Conservation (phyloP, 2,888 invertebrate genomes). For the Leptura quadrifasciata region DNA sequence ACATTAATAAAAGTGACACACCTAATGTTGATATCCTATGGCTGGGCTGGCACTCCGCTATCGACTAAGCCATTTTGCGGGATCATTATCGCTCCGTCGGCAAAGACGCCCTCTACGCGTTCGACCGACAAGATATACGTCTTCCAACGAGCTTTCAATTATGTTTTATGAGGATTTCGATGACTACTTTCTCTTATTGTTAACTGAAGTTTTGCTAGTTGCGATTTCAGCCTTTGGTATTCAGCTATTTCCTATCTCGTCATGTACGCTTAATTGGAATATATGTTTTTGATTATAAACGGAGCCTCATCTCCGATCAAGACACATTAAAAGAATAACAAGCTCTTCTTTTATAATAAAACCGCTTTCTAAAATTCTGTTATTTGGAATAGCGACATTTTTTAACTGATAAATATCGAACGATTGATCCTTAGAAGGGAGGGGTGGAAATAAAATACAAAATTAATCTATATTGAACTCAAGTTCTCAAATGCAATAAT, state of each 20-base stretch:
- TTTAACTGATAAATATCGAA: no score
- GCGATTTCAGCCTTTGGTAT: neutral
- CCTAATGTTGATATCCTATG: slow-evolving; percentile 36
- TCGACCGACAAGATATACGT: slow-evolving; percentile 66
- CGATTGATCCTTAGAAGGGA: no score
- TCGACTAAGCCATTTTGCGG: slow-evolving; percentile 69
- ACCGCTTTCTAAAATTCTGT: neutral
- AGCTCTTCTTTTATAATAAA: neutral
- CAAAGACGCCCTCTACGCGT: slow-evolving; percentile 64
- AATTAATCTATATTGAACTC: no score
- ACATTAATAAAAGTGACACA: slow-evolving; percentile 47
- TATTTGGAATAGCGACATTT: no score
- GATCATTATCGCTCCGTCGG: slow-evolving; percentile 68
- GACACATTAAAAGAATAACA: neutral
- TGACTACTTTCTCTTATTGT: slow-evolving; percentile 53
- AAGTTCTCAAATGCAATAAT: no score
- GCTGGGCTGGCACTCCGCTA: slow-evolving; percentile 56
- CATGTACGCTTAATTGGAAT: neutral
- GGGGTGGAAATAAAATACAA: no score
- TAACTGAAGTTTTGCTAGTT: slow-evolving; percentile 11
- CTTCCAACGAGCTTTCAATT: slow-evolving; percentile 70
- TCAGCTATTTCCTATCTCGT: neutral
- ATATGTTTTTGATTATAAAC: neutral
- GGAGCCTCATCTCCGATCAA: neutral
- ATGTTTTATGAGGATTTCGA: slow-evolving; percentile 66